Conservation (phyloP, 2,797 vertebrate genomes). For the Neosalanx taihuensis region DNA sequence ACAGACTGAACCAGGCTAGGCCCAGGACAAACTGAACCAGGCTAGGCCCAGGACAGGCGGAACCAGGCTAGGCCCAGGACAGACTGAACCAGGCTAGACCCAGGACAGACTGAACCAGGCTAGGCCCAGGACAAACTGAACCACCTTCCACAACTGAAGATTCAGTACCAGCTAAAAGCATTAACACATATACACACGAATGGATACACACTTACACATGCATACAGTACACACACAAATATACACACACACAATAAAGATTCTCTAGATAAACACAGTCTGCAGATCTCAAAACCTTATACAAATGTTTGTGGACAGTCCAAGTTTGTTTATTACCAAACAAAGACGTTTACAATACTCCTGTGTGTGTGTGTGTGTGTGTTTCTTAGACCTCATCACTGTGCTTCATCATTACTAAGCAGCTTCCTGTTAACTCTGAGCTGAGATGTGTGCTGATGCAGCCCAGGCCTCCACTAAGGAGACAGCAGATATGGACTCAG, state of each 20-base stretch:
- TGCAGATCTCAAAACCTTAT: slow-evolving; percentile 14
- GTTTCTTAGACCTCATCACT: slow-evolving; percentile 37
- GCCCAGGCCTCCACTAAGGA: slow-evolving; percentile 10
- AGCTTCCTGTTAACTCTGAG: slow-evolving; percentile 6
- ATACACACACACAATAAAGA: not conserved
- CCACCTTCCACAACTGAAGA: too few species aligned
- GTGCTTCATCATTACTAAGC: slow-evolving; percentile 34
- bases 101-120: too few species aligned
- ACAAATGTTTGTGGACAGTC: slow-evolving; percentile 22
- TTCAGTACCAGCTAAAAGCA: not conserved
- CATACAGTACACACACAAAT: too few species aligned
- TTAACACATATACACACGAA: not conserved
- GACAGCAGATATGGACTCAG: slow-evolving; percentile 12
- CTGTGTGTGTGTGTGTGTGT: too few species aligned
- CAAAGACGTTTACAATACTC: not conserved
- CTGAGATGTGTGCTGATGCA: slow-evolving; percentile 10
- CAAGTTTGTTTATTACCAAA: slow-evolving; percentile 37
- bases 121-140: too few species aligned
- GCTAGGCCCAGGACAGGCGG: too few species aligned
- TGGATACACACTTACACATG: not conserved
- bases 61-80: too few species aligned
- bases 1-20: too few species aligned
- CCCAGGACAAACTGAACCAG: too few species aligned
- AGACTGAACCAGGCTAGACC: too few species aligned
- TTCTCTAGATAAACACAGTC: slow-evolving; percentile 14